Evolutionary conservation across 2,113 vertebrate genomes (phyloP), one percentile per base, ranked within the genome.

Genomic region (Castor canadensis): DNA sequence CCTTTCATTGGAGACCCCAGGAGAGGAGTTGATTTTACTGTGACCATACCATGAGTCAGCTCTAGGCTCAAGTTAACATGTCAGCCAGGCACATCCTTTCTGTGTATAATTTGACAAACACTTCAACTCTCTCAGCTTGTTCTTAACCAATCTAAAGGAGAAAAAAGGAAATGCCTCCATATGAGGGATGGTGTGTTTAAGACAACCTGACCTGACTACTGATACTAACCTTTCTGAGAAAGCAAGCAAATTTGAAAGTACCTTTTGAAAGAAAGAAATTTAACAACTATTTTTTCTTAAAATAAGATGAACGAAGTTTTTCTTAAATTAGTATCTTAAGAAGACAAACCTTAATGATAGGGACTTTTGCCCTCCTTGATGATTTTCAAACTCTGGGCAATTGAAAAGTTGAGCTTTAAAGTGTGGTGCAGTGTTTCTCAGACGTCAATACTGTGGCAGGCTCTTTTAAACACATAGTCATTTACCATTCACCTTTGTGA

Each of bases 181-280:
- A 54, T 11, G 52, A 45, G 38, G 88, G n/a, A n/a, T 54, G 67
- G 38, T 60, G 47, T 69, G 32, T 66, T 87, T 75, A 67, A 30
- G 87, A 8, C 85, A 47, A 60, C 32, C 64, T 54, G 69, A 32
- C 40, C 32, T 71, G 12, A 35, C 38, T 92, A 49, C 7, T 52
- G 11, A 64, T 43, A 43, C 15, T 71, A 69, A 58, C 72, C 92
- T 79, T 94, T 91, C 43, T 49, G 13, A 10, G 60, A 95, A 71
- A 62, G 6, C 13, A 91, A 81, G 35, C 35, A 66, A 30, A 95
- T 86, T 86, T 64, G 76, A 79, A 94, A 80, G 47, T 77, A 22
- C 35, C 62, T 69, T 95, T 93, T 69, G 88, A 35, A 69, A 13
- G n/a, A 66, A 87, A 87, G 28, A 93, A 82, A 81, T 52, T 81